phyloP scores from a whole-genome alignment of 2,888 invertebrate genomes.

The Mythimna loreyi region DNA sequence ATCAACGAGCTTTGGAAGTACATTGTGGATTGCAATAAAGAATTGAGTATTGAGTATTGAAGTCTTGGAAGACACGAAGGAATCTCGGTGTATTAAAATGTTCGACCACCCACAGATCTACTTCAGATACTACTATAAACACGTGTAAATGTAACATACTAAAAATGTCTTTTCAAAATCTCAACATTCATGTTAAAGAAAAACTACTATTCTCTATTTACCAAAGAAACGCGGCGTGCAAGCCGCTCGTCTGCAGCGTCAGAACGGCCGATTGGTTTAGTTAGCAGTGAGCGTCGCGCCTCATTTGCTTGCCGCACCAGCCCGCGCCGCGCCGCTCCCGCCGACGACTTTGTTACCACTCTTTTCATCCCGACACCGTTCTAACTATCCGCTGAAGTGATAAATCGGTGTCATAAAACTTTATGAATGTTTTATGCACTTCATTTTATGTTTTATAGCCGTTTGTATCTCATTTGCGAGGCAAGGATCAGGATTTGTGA shows the following conservation, averaged over 20 bases:
- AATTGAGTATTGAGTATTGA: too few species aligned
- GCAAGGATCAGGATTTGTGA: constrained; percentile 11
- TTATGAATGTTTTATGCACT: constrained; percentile 65
- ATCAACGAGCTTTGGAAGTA: too few species aligned
- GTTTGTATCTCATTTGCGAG: constrained; percentile 51
- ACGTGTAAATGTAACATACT: too few species aligned
- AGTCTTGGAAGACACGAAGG: too few species aligned
- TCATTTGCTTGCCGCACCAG: constrained; percentile 88
- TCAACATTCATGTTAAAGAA: too few species aligned
- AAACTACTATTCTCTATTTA: background rate
- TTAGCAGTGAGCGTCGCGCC: constrained; percentile 90
- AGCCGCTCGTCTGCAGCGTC: constrained; percentile 73
- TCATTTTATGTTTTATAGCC: constrained; percentile 58
- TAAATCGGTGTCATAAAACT: constrained; percentile 80
- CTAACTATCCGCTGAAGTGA: constrained; percentile 85
- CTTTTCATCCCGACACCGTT: constrained; percentile 85
- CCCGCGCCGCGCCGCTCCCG: constrained; percentile 63
- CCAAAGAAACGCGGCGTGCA: constrained; percentile 34
- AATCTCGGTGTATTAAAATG: too few species aligned
- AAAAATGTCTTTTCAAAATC: too few species aligned
- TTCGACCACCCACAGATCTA: too few species aligned
- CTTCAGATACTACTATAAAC: too few species aligned
- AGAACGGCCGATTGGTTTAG: constrained; percentile 89
- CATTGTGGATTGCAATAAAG: too few species aligned
- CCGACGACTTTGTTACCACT: constrained; percentile 85